phyloP scores from a whole-genome alignment of 92 coral and sea anemone genomes.

The Micromussa lordhowensis region DNA sequence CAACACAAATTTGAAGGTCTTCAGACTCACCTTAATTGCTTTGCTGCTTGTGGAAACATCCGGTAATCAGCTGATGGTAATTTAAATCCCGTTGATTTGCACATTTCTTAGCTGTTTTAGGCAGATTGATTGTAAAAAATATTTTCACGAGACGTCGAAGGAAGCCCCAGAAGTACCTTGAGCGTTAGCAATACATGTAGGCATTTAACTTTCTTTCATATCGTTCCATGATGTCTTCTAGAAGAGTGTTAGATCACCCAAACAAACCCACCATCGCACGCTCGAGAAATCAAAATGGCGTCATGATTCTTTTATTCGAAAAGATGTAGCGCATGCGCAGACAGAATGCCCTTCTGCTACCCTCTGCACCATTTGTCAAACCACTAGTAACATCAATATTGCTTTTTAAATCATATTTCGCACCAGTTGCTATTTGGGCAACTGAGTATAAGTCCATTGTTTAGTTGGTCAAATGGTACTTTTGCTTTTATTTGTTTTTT shows the following conservation, averaged over 20 bases:
- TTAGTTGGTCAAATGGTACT: no score
- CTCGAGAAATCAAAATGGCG: neutral
- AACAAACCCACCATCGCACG: no score
- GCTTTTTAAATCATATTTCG: constrained; percentile 75
- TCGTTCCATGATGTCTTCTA: constrained; percentile 11
- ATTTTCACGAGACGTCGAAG: neutral
- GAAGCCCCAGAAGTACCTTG: neutral
- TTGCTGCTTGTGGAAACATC: constrained; percentile 2
- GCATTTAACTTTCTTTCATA: constrained; percentile 16
- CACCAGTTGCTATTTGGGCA: constrained; percentile 51
- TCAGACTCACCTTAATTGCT: constrained; percentile 22
- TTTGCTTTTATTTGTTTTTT: no score
- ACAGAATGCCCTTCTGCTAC: constrained; percentile 3
- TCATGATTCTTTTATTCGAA: neutral
- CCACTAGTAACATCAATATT: constrained; percentile 69
- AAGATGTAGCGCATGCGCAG: neutral
- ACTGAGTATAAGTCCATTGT: no score
- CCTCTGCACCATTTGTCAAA: constrained; percentile 72
- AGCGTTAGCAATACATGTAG: neutral
- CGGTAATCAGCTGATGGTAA: constrained; percentile 23
- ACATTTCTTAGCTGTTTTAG: neutral
- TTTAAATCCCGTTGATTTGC: constrained; percentile 21
- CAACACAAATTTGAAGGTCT: constrained; percentile 20
- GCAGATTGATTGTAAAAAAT: neutral
- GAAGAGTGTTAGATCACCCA: neutral